These are phyloP conservation scores for Coboldia fuscipes DNA, from an alignment of 1,140 invertebrate species.

Conservation along the genomic window DNA sequence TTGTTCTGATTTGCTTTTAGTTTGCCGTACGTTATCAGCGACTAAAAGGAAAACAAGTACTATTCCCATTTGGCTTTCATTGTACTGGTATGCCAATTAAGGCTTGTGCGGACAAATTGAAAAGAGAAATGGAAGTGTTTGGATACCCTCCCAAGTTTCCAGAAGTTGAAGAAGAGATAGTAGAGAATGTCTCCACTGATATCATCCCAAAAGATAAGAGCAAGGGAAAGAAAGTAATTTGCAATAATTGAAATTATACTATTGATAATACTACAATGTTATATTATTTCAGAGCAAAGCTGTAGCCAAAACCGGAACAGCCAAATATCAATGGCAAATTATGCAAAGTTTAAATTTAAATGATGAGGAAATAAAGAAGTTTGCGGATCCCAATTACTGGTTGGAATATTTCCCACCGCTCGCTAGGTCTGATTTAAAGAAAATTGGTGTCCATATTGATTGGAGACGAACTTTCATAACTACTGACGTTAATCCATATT, in stretches of 20 bases:
- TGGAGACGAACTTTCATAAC: slow-evolving; percentile 96
- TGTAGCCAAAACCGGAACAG: slow-evolving; percentile 69
- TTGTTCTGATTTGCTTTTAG: slow-evolving; percentile 21
- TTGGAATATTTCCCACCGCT: slow-evolving; percentile 88
- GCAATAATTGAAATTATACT: slow-evolving; percentile 23
- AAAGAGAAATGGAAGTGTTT: slow-evolving; percentile 78
- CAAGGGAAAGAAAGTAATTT: slow-evolving; percentile 74
- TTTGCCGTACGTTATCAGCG: slow-evolving; percentile 83
- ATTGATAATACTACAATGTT: no score
- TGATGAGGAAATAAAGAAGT: slow-evolving; percentile 81
- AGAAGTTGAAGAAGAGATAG: slow-evolving; percentile 23
- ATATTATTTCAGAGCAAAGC: slow-evolving; percentile 52
- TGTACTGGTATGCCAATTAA: slow-evolving; percentile 96
- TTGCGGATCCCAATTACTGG: slow-evolving; percentile 86
- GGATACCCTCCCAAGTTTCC: slow-evolving; percentile 90
- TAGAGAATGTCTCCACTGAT: slow-evolving; percentile 29
- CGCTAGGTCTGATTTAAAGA: slow-evolving; percentile 65
- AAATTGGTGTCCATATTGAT: slow-evolving; percentile 83
- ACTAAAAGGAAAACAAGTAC: slow-evolving; percentile 69
- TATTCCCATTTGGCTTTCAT: slow-evolving; percentile 98
- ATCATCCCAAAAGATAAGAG: slow-evolving; percentile 75
- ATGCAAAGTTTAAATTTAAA: slow-evolving; percentile 82
- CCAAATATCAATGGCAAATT: slow-evolving; percentile 98
- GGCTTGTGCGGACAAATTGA: slow-evolving; percentile 95
- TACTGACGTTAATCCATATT: slow-evolving; percentile 94